Percentiles rank a stretch among this genome's conserved stretches.
Evolutionary conservation across 2,888 invertebrate genomes (phyloP).

Genomic region (Sisyra nigra): DNA sequence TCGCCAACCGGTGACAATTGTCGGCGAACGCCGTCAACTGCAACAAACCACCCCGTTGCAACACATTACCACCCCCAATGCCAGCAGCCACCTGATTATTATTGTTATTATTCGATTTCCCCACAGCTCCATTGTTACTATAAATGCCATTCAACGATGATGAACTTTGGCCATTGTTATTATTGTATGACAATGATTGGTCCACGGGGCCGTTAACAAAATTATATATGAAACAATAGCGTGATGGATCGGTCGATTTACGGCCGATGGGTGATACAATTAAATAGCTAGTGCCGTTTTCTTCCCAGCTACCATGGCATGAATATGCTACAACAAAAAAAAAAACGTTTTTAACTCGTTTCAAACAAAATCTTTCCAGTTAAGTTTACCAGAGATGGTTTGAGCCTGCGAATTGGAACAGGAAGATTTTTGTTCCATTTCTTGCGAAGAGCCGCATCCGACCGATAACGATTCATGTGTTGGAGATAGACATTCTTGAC

Average conservation of each 20-base stretch:
- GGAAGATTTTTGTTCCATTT: constrained; percentile 41
- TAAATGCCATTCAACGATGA: not conserved
- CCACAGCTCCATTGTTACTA: not conserved
- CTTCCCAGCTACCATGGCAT: constrained; percentile 59
- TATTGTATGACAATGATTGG: too few relatives aligned
- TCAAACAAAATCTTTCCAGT: not conserved
- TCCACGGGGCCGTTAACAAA: constrained; percentile 18
- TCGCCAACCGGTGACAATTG: constrained; percentile 37
- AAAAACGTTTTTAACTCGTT: constrained; percentile 1
- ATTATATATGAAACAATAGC: constrained; percentile 48
- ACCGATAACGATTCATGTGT: constrained; percentile 39
- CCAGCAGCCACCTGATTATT: constrained; percentile 10
- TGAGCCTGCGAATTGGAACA: constrained; percentile 28
- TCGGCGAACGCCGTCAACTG: constrained; percentile 36
- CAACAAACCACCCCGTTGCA: constrained; percentile 21
- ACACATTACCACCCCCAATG: constrained; percentile 17
- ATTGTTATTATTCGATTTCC: not conserved
- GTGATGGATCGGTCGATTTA: constrained; percentile 31
- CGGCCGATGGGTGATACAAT: constrained; percentile 43
- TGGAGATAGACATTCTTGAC: constrained; percentile 31
- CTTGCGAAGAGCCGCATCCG: constrained; percentile 39
- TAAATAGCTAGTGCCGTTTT: constrained; percentile 43
- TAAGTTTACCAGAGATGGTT: constrained; percentile 4
- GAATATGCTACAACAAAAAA: constrained; percentile 38
- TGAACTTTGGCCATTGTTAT: not conserved